Evolutionary conservation across 2,797 vertebrate species (phyloP), one percentile per base, ranked within the genome.

Genomic region (Gambelia wislizenii): DNA sequence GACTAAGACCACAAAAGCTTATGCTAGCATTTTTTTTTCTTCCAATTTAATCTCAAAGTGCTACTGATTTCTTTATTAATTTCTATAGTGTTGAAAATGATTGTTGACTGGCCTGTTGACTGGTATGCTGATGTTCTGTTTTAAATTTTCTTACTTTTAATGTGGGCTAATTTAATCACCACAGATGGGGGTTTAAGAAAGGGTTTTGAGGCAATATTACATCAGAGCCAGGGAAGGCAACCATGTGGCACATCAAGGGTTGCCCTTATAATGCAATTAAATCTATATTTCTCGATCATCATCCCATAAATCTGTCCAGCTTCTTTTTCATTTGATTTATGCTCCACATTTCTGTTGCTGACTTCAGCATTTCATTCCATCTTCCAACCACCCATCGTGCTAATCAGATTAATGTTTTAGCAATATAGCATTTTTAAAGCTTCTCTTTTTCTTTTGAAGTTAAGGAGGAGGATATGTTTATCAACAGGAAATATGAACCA

Each of bases 371-470:
- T 85, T 80, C 70, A 69, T 83, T 83, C 77, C 54, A 72, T 80
- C 52, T 84, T 54, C 36, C 76, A 54, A 59, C 18, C 87, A 89
- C 27, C 30, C 86, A 59, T 84, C 49, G 76, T 36, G 4, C 1
- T 90, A 90, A 87, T 61, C 5, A 94, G 82, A 91, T 90, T 82
- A 69, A 87, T 61, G 22, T 82, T 90, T 95, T 91, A 91, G 87
- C 82, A 87, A n/a, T 2, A 47, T 1, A 27, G 6, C 0, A n/a
- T 79, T 88, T 36, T 80, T 84, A 39, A 79, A 69, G 8, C 6
- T 25, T 49, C 42, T 56, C 36, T 84, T 30, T 89, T 69, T 27
- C 39, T 44, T 76, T 84, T 84, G 56, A 81, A 76, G 59, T 75
- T 16, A 54, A 30, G 47, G 12, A 87, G 36, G 30, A 89, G 30